Base-by-base conservation (phyloP, 2,888 invertebrate genomes). In the Zaprionus obscuricornis region DNA sequence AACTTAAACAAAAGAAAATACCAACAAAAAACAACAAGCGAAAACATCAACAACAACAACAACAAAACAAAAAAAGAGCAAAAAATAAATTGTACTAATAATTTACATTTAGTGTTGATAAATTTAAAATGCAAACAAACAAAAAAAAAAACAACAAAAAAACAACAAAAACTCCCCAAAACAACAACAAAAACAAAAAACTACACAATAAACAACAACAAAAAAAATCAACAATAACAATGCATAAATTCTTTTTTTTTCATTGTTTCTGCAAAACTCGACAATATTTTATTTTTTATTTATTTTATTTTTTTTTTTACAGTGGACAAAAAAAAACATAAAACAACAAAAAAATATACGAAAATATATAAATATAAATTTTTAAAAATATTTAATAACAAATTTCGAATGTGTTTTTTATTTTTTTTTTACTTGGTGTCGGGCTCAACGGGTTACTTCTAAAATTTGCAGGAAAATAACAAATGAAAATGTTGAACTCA, bases 11-110 rank as follows among this genome's bases (percentile, higher is more conserved):
- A 42, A 58, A 40, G 47, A 47, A n/a, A n/a, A n/a, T n/a, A n/a
- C n/a, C n/a, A n/a, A 47, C 5, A 46, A 57, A 54, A 33, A 24
- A 51, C 16, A 52, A 49, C 47, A 39, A 54, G 4, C 7, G 16
- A 22, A 43, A 47, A 47, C 33, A n/a, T n/a, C n/a, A n/a, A n/a
- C n/a, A n/a, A n/a, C n/a, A n/a, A n/a, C n/a, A n/a, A n/a, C 13
- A 47, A 18, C 33, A 49, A 33, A 37, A 43, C 22, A 31, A 43
- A 24, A 20, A 14, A 0, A 8, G 17, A 45, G 27, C 37, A 45
- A 36, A 18, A 16, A 22, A 55, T 37, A 59, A 59, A 40, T 63
- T 77, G 58, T 83, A 81, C 81, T 84, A 81, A 81, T 81, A 74
- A 68, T 54, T 59, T 77, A 57, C 55, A 77, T 57, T 67, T 81